These are phyloP conservation scores for Tipula confusa DNA, from an alignment of 2,888 invertebrate genomes.

Conservation along the genomic window DNA sequence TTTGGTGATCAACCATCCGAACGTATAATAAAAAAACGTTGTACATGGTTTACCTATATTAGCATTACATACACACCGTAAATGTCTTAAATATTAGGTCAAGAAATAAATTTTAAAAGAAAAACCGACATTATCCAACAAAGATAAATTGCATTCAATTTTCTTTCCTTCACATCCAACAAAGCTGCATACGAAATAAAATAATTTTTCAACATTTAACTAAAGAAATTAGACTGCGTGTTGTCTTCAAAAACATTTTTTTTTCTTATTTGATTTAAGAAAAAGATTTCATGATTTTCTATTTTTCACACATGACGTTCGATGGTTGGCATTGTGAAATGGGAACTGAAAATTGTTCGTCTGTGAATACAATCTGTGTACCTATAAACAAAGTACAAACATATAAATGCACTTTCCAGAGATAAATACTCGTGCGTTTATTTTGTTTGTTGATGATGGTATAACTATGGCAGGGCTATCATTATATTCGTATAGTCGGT, in stretches of 20 bases:
- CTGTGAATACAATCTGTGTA: neutral
- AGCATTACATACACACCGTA: too few relatives aligned
- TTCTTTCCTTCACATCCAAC: neutral
- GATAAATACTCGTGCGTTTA: neutral
- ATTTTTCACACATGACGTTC: neutral
- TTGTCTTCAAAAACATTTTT: neutral
- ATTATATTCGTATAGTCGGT: neutral
- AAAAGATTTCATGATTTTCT: slow-evolving; percentile 15
- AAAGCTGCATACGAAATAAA: neutral
- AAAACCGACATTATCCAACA: neutral
- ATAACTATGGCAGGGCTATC: neutral
- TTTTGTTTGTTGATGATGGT: neutral
- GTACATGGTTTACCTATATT: too few relatives aligned
- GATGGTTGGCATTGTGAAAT: too few relatives aligned
- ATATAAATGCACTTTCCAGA: neutral
- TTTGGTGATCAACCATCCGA: too few relatives aligned
- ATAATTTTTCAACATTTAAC: neutral
- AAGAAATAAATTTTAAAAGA: neutral
- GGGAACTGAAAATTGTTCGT: neutral
- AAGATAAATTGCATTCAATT: neutral
- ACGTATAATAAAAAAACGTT: too few relatives aligned
- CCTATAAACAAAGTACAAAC: neutral
- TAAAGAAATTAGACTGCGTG: neutral
- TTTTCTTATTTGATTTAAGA: neutral
- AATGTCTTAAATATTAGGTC: neutral